A percentile compares a stretch with the other conserved stretches of the same genome.
phyloP scores from a whole-genome alignment of 2,888 invertebrate genomes.

The Aporophyla nigra region DNA sequence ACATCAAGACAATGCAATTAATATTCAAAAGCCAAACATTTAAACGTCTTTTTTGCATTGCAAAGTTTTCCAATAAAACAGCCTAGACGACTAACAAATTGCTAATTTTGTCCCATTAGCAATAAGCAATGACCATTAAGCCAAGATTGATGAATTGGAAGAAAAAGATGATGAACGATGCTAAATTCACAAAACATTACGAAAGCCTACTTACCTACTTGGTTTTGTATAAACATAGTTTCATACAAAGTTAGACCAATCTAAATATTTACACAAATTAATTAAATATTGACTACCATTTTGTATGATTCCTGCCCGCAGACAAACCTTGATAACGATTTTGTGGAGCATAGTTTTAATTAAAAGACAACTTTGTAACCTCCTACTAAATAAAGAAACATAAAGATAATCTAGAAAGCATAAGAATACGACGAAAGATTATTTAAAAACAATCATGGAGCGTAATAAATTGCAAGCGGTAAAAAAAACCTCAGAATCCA shows the following conservation, averaged over 20 bases:
- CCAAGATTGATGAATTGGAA: constrained; percentile 57
- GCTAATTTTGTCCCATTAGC: constrained; percentile 59
- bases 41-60: constrained; percentile 45
- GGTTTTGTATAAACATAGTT: neutral
- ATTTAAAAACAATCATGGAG: neutral
- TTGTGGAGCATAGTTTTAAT: neutral
- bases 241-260: neutral
- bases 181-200: constrained; percentile 38
- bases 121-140: constrained; percentile 48
- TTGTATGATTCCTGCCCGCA: neutral
- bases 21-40: constrained; percentile 21
- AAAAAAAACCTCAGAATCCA: too few relatives aligned
- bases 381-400: neutral
- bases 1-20: constrained; percentile 17
- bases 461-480: neutral
- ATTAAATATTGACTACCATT: neutral
- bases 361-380: neutral
- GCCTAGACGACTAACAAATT: constrained; percentile 31
- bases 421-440: neutral
- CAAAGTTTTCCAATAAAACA: constrained; percentile 57
- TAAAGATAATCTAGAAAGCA: too few relatives aligned
- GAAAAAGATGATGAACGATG: constrained; percentile 56
- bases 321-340: neutral
- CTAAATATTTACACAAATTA: neutral
- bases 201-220: constrained; percentile 30